Conservation (phyloP, 2,113 vertebrate genomes). For the Paradisaea rubra region DNA sequence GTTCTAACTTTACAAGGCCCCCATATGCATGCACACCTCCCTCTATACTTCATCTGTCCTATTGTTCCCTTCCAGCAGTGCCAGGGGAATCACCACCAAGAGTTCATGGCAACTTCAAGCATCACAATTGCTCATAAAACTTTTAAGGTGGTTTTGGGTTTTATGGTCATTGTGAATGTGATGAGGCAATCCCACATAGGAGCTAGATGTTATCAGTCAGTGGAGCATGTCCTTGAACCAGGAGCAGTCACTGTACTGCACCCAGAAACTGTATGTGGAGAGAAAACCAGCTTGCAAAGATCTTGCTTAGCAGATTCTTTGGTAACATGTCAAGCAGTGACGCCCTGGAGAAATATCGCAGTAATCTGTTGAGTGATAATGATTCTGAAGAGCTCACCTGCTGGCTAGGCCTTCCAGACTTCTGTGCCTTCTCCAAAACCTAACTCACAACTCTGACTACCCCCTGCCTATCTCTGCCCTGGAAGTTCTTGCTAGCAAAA, state of each 20-base stretch:
- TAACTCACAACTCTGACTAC: background rate
- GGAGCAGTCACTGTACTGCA: background rate
- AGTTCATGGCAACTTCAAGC: background rate
- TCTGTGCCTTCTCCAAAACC: background rate
- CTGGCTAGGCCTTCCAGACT: background rate
- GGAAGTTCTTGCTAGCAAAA: background rate
- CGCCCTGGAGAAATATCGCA: background rate
- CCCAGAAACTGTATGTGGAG: background rate
- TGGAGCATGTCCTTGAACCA: background rate
- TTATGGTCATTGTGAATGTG: background rate
- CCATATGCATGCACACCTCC: fast-evolving
- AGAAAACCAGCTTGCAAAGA: background rate
- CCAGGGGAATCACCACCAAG: background rate
- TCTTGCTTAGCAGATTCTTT: background rate
- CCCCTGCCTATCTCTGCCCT: background rate
- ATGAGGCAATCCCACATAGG: background rate
- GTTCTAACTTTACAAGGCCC: background rate
- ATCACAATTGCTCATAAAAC: background rate
- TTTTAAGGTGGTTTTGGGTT: background rate
- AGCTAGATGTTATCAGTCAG: background rate
- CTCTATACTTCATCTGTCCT: background rate
- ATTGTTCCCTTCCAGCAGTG: background rate
- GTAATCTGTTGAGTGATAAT: background rate
- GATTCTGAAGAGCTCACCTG: background rate
- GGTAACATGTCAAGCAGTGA: background rate